Evolutionary conservation across 2,888 invertebrate species (phyloP).

Genomic region (Microctonus hyperodae): DNA sequence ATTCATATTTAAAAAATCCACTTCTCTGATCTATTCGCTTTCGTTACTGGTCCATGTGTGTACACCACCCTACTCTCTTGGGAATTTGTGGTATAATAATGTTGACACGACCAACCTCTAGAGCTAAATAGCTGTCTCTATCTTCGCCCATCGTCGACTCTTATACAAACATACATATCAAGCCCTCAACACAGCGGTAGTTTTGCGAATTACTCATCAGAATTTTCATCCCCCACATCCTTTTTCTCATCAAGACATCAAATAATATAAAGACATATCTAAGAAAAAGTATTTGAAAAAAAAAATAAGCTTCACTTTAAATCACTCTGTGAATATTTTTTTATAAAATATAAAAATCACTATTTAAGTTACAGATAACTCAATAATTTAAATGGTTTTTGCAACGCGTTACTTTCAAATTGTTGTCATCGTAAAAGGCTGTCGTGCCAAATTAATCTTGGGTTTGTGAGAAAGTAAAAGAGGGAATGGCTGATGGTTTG

Average conservation of each 20-base stretch:
- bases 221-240: background rate
- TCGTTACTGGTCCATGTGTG: constrained; percentile 29
- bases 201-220: constrained; percentile 35
- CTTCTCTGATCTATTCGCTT: constrained; percentile 52
- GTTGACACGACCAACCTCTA: constrained; percentile 55
- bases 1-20: constrained; percentile 56
- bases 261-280: too few relatives aligned
- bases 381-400: background rate
- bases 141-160: constrained; percentile 32
- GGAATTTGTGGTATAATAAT: constrained; percentile 58
- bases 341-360: background rate
- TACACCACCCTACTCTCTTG: constrained; percentile 48
- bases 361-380: background rate
- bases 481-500: too few relatives aligned
- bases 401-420: background rate
- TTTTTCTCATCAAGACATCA: background rate
- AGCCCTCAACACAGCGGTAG: constrained; percentile 21
- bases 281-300: background rate
- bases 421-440: constrained; percentile 28
- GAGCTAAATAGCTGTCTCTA: constrained; percentile 49
- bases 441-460: constrained; percentile 37
- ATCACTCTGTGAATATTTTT: background rate
- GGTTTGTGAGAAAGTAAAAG: background rate
- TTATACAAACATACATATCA: constrained; percentile 14
- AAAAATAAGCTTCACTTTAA: background rate